phyloP scores from a whole-genome alignment of 2,888 invertebrate genomes.

The Phortica magna region DNA sequence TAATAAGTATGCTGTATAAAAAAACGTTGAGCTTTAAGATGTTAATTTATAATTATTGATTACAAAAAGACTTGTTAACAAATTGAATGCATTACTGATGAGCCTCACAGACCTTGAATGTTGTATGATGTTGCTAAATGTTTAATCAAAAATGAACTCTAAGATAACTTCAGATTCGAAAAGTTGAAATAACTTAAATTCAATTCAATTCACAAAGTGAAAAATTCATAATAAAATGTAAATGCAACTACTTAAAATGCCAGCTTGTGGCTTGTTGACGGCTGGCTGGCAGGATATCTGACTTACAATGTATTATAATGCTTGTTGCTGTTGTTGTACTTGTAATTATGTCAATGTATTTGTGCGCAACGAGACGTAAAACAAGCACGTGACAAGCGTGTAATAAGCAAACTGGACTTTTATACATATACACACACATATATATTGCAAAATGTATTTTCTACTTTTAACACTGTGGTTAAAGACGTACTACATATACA shows the following conservation, averaged over 20 bases:
- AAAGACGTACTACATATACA: conserved; percentile 25
- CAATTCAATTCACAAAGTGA: not conserved
- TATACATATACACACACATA: conserved; percentile 30
- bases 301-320: conserved; percentile 63
- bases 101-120: too few relatives aligned
- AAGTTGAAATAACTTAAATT: not conserved
- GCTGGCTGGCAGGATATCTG: conserved; percentile 46
- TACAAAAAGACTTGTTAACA: too few relatives aligned
- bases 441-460: conserved; percentile 1
- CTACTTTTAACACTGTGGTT: not conserved
- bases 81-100: too few relatives aligned
- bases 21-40: too few relatives aligned
- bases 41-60: too few relatives aligned
- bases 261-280: not conserved
- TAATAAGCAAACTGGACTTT: conserved; percentile 57
- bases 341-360: conserved; percentile 44
- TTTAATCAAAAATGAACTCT: too few relatives aligned
- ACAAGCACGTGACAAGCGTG: conserved; percentile 73
- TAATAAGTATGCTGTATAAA: too few relatives aligned
- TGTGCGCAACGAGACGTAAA: conserved; percentile 66
- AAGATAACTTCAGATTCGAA: not conserved
- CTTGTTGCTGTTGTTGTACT: conserved; percentile 36
- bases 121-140: too few relatives aligned
- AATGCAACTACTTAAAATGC: not conserved
- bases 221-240: not conserved